A percentile compares a stretch with the other conserved stretches of the same genome.
Conservation (phyloP, 1,140 invertebrate genomes). For the Paralvinella palmiformis region DNA sequence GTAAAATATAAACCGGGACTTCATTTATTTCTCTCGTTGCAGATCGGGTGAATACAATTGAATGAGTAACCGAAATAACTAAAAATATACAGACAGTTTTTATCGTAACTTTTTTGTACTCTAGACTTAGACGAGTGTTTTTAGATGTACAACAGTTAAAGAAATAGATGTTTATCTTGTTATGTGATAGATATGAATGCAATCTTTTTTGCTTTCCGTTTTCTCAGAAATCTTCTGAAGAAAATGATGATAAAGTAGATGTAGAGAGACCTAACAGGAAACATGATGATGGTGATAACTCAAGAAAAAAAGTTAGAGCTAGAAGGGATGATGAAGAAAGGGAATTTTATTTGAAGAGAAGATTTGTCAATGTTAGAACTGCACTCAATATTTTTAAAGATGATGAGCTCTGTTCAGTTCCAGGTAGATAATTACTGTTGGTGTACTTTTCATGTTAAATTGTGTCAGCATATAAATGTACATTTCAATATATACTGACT, state of each 20-base stretch:
- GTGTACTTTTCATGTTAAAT: background rate
- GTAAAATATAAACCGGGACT: no score
- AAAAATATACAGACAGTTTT: background rate
- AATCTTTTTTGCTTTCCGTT: background rate
- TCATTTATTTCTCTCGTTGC: no score
- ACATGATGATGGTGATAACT: background rate
- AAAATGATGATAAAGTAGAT: no score
- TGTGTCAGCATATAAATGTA: conserved; percentile 4
- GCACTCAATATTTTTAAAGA: conserved; percentile 58
- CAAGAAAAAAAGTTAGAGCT: conserved; percentile 1
- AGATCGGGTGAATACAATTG: no score
- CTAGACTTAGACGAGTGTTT: background rate
- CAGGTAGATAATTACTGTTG: conserved; percentile 49
- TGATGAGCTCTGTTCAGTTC: conserved; percentile 56
- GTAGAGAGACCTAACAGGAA: background rate
- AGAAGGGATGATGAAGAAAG: conserved; percentile 19
- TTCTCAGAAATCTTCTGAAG: no score
- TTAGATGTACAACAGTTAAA: background rate
- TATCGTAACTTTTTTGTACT: background rate
- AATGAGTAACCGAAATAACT: background rate
- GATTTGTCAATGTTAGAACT: conserved; percentile 51
- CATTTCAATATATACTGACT: background rate
- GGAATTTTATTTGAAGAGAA: conserved; percentile 49
- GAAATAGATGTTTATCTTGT: background rate
- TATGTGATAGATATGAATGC: background rate